Evolutionary conservation across 2,888 invertebrate species (phyloP).

Genomic region (Agonum fuliginosum): DNA sequence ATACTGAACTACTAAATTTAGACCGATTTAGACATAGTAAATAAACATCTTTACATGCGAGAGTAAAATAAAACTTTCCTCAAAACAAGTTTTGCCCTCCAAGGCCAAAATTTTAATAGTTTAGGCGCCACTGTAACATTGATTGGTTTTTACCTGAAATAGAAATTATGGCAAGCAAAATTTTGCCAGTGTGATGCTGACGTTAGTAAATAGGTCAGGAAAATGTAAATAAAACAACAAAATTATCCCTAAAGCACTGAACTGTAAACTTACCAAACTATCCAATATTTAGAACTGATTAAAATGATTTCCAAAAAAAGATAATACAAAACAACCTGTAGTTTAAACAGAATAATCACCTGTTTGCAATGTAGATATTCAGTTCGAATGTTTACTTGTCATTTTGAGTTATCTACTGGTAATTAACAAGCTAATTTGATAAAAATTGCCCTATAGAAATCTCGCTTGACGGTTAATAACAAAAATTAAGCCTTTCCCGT

Average conservation of each 20-base stretch:
- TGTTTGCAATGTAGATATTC: background rate
- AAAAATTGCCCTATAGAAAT: background rate
- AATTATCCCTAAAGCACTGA: background rate
- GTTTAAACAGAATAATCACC: slow-evolving; percentile 26
- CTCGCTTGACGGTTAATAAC: background rate
- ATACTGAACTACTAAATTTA: slow-evolving; percentile 8
- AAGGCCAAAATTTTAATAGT: slow-evolving; percentile 1
- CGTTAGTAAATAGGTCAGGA: slow-evolving; percentile 43
- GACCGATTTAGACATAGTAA: slow-evolving; percentile 5
- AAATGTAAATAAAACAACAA: slow-evolving; percentile 45
- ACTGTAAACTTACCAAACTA: background rate
- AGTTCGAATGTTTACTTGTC: background rate
- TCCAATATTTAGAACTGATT: background rate
- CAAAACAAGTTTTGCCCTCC: slow-evolving; percentile 19
- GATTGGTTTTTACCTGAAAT: slow-evolving; percentile 22
- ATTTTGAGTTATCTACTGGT: background rate
- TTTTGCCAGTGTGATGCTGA: slow-evolving; percentile 26
- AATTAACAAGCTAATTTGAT: slow-evolving; percentile 5
- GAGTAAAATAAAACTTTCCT: slow-evolving; percentile 18
- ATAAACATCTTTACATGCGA: slow-evolving; percentile 7
- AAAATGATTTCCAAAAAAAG: background rate
- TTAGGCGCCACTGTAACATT: background rate
- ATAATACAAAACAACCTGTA: slow-evolving; percentile 23
- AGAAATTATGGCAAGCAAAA: slow-evolving; percentile 37
- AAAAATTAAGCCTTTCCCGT: slow-evolving; percentile 34